These are phyloP conservation scores for Mormyrus iriodes DNA, from an alignment of 2,113 vertebrate species.

Conservation along the genomic window DNA sequence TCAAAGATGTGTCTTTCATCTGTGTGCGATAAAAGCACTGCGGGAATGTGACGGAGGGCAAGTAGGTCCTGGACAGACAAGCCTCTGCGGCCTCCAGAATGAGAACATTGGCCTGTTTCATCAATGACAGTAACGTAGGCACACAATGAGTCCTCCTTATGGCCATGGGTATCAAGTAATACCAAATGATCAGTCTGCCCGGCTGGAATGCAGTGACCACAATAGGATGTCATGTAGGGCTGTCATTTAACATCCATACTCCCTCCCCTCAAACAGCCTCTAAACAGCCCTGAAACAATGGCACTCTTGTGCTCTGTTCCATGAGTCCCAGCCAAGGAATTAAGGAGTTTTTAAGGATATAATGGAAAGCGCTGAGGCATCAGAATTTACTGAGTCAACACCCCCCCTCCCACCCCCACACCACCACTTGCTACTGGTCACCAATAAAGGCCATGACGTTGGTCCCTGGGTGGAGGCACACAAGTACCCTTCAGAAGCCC, in stretches of 20 bases:
- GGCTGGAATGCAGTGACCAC: background rate
- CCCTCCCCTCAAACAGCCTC: background rate
- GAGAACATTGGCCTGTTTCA: background rate
- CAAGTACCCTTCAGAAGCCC: conserved; percentile 33
- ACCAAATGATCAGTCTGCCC: background rate
- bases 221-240: background rate
- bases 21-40: conserved; percentile 11
- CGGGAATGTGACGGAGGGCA: background rate
- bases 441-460: conserved; percentile 18
- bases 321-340: conserved; percentile 25
- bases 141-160: background rate
- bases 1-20: conserved; percentile 11
- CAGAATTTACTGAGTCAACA: conserved; percentile 23
- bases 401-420: background rate
- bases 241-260: background rate
- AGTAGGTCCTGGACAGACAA: background rate
- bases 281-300: conserved; percentile 30
- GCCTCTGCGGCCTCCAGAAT: background rate
- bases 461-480: background rate
- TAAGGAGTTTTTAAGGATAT: conserved; percentile 19
- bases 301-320: conserved; percentile 26
- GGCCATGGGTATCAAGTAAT: background rate
- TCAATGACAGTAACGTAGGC: background rate
- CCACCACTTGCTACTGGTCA: background rate
- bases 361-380: conserved; percentile 23